Base-by-base conservation (phyloP, 2,797 vertebrate species). In the Danio kyathit region DNA sequence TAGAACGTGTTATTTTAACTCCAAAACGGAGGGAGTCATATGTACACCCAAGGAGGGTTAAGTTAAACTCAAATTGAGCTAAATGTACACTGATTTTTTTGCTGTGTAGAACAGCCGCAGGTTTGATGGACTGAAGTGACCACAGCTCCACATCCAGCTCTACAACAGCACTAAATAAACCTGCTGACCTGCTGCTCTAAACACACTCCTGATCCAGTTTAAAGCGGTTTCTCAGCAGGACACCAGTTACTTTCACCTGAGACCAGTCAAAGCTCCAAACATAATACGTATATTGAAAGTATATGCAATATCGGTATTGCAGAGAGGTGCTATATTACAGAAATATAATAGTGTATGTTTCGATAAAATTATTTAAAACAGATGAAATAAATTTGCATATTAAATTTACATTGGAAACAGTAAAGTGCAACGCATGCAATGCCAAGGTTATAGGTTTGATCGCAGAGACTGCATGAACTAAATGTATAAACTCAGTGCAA, bases 171-270 rank as follows among this genome's bases (percentile, higher is more conserved):
- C 49, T 17, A 52, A 52, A 70, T 49, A 52, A 40, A 52, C 67
- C 67, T 52, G 49, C 48, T 69, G 48, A 69, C 66, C 48, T 70
- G 48, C 49, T 70, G 48, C 48, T 52, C 43, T 21, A 66, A 48
- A 66, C 64, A 6, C 0, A 48, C 64, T 48, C 17, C 64, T 73
- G 17, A 57, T 57, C 7, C 5, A 2, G 41, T 46, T 57, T 19
- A 5, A 29, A 59, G 19, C 48, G 56, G 40, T 59, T 48, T 74
- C 19, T 11, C n/a, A 63, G 46, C 10, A 64, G 59, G 9, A 46
- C 0, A 5, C 44, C 21, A 46, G 19, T 61, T 7, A 10, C 43
- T 48, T 29, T 46, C 21, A 16, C 19, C 1, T 1, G 3, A 64
- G 48, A 43, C 16, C 40, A 38, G 13, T 63, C 44, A 74, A 52